These are phyloP conservation scores for Asbolus verrucosus DNA, from an alignment of 1,140 invertebrate species.

Conservation along the genomic window DNA sequence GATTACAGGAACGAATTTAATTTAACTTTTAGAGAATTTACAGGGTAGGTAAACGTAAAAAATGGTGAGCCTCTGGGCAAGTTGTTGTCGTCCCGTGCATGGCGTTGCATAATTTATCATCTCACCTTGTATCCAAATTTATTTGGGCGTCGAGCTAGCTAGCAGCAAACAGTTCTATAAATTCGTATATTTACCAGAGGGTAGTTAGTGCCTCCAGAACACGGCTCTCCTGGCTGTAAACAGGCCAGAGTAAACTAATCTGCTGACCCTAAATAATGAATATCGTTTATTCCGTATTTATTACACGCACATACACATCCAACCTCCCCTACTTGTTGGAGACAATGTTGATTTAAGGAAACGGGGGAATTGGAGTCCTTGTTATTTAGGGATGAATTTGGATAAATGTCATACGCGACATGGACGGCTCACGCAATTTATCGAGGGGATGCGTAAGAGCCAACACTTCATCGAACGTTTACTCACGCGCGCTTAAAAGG, in stretches of 20 bases:
- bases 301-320: constrained; percentile 35
- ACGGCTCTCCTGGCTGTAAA: constrained; percentile 47
- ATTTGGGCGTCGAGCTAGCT: constrained; percentile 44
- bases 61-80: background rate
- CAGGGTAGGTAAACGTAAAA: background rate
- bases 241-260: constrained; percentile 52
- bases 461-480: constrained; percentile 1
- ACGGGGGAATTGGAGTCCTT: constrained; percentile 8
- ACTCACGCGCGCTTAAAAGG: background rate
- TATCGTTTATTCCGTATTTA: constrained; percentile 53
- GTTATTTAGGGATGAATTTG: constrained; percentile 39
- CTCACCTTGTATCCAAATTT: constrained; percentile 42
- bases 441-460: background rate
- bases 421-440: constrained; percentile 22
- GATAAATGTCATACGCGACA: constrained; percentile 35
- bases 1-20: too few relatives aligned
- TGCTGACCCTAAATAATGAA: constrained; percentile 52
- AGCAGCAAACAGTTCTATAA: constrained; percentile 53
- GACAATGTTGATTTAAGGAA: constrained; percentile 22
- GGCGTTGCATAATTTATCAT: constrained; percentile 28
- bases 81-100: constrained; percentile 16
- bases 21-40: background rate
- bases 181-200: constrained; percentile 51
- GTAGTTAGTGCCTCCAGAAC: constrained; percentile 48
- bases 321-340: background rate